A percentile compares a stretch with the other conserved stretches of the same genome.
phyloP scores from a whole-genome alignment of 2,797 vertebrate genomes.

The Danio jaintianensis region DNA sequence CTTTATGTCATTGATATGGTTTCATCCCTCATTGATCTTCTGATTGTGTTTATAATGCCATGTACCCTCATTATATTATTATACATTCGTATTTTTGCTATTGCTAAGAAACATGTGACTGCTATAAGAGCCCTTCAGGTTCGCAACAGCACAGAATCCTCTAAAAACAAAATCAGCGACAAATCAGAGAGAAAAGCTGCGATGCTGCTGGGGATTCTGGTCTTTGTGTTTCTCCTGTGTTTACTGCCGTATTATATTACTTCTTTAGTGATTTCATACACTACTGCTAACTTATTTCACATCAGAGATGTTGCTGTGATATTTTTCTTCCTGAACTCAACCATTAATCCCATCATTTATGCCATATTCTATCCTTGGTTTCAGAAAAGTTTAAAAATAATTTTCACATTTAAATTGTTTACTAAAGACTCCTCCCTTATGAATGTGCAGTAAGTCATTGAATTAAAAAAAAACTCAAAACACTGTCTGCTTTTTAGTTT shows the following conservation, averaged over 20 bases:
- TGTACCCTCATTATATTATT: conserved; percentile 17
- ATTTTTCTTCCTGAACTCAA: conserved; percentile 59
- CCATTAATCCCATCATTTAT: conserved; percentile 62
- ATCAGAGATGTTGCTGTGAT: too few species aligned
- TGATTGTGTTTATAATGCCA: conserved; percentile 35
- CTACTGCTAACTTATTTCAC: too few species aligned
- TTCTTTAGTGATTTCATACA: conserved; percentile 16
- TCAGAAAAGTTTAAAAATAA: conserved; percentile 55
- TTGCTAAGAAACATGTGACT: conserved; percentile 48
- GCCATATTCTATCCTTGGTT: conserved; percentile 63
- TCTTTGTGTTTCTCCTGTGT: conserved; percentile 54
- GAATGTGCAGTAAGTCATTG: too few species aligned
- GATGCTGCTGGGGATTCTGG: conserved; percentile 50
- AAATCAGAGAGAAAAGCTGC: conserved; percentile 58
- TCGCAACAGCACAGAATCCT: conserved; percentile 16
- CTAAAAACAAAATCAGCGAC: neutral
- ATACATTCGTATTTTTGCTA: conserved; percentile 20
- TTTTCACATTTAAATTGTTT: conserved; percentile 51
- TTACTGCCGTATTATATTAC: conserved; percentile 56
- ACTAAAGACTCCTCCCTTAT: conserved; percentile 54
- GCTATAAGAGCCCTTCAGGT: conserved; percentile 52
- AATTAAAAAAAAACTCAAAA: too few species aligned
- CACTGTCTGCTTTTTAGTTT: too few species aligned
- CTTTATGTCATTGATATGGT: neutral
- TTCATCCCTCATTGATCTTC: conserved; percentile 44